These are phyloP conservation scores for Nephila pilipes DNA, from an alignment of 1,140 invertebrate genomes.

Conservation along the genomic window DNA sequence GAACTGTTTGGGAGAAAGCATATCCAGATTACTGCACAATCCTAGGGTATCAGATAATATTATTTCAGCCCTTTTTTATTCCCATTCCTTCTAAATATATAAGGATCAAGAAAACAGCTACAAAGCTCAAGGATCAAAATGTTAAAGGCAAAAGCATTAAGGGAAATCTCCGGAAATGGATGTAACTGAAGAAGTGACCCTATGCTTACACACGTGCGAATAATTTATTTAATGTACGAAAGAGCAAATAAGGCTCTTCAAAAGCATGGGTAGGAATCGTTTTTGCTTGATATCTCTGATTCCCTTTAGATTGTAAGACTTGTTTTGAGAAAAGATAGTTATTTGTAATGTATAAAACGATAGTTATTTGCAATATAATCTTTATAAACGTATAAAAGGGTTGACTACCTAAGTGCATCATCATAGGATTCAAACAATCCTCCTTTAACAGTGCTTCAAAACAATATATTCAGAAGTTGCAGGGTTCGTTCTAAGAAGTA, in stretches of 20 bases:
- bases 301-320: too few relatives aligned
- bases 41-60: conserved; percentile 46
- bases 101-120: conserved; percentile 29
- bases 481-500: too few relatives aligned
- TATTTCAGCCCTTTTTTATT: background rate
- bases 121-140: conserved; percentile 31
- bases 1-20: conserved; percentile 12
- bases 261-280: background rate
- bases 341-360: too few relatives aligned
- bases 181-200: background rate
- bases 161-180: background rate
- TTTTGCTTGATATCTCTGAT: background rate
- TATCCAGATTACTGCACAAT: conserved; percentile 45
- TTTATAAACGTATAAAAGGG: too few relatives aligned
- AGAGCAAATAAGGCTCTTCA: background rate
- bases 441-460: too few relatives aligned
- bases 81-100: conserved; percentile 11
- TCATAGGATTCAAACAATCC: too few relatives aligned
- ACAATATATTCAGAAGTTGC: too few relatives aligned
- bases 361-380: too few relatives aligned
- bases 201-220: background rate
- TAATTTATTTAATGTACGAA: background rate
- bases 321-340: too few relatives aligned
- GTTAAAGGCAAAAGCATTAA: background rate
- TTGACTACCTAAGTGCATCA: too few relatives aligned